Percentiles rank a stretch among this genome's conserved stretches.
Evolutionary conservation across 2,888 invertebrate species (phyloP).

Genomic region (Drosophila mimetica): DNA sequence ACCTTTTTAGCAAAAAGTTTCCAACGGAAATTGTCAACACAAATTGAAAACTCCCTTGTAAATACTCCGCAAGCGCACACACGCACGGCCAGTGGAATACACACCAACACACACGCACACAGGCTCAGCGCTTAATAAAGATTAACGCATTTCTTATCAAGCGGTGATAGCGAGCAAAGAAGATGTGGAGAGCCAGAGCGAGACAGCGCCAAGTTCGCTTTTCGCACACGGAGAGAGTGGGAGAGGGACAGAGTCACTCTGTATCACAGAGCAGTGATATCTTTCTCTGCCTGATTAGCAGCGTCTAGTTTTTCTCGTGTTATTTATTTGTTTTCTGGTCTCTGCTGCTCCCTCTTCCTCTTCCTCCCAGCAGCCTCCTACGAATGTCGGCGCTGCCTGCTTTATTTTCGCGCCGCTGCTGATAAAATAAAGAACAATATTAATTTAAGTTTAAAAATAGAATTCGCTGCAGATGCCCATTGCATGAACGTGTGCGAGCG

Average conservation of each 20-base stretch:
- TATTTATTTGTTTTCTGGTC: conserved; percentile 74
- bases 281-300: conserved; percentile 67
- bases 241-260: conserved; percentile 19
- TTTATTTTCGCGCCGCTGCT: conserved; percentile 74
- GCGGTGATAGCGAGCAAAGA: conserved; percentile 50
- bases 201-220: conserved; percentile 9
- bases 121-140: conserved; percentile 73
- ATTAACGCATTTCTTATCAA: conserved; percentile 79
- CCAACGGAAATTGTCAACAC: conserved; percentile 63
- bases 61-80: conserved; percentile 19
- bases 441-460: conserved; percentile 82
- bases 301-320: conserved; percentile 68
- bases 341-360: conserved; percentile 30
- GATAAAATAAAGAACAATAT: conserved; percentile 82
- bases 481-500: conserved; percentile 52
- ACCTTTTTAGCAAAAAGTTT: conserved; percentile 50
- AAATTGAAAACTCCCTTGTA: conserved; percentile 43
- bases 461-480: conserved; percentile 76
- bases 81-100: conserved; percentile 8
- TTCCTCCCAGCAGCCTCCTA: conserved; percentile 55
- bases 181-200: conserved; percentile 22
- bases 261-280: conserved; percentile 29
- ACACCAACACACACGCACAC: conserved; percentile 20
- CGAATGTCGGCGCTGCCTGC: conserved; percentile 48
- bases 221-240: conserved; percentile 22